Conservation (phyloP, 2,113 vertebrate species). For the Charina bottae region DNA sequence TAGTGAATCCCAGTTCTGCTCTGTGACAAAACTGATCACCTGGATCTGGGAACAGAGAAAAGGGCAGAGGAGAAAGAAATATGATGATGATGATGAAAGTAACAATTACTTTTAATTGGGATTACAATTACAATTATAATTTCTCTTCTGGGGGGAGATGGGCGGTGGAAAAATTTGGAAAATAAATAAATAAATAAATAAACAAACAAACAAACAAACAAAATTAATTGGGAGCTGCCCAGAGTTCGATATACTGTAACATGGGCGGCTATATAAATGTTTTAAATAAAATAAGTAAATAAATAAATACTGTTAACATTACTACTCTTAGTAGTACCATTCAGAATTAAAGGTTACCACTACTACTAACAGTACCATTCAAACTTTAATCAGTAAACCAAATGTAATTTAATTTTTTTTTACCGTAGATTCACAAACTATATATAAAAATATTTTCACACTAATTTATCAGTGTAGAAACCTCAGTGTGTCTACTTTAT, state of each 20-base stretch:
- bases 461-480: not conserved
- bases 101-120: not conserved
- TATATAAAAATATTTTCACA: not conserved
- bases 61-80: not conserved
- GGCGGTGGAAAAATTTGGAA: too few relatives aligned
- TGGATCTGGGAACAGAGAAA: constrained; percentile 83
- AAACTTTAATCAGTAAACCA: not conserved
- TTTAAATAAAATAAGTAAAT: too few relatives aligned
- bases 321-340: not conserved
- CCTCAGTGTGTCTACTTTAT: not conserved
- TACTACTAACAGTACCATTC: not conserved
- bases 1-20: constrained; percentile 99
- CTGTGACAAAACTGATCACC: constrained; percentile 97
- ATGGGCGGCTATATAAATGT: too few relatives aligned
- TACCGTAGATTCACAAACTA: not conserved
- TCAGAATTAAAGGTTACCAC: not conserved
- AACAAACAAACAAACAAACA: too few relatives aligned
- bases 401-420: not conserved
- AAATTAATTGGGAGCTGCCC: too few relatives aligned
- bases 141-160: too few relatives aligned
- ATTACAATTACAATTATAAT: too few relatives aligned
- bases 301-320: not conserved
- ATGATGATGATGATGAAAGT: not conserved
- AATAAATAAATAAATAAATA: too few relatives aligned
- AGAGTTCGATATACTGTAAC: too few relatives aligned